These are phyloP conservation scores for Trichopoda pennipes DNA, from an alignment of 2,888 invertebrate genomes.

Conservation along the genomic window DNA sequence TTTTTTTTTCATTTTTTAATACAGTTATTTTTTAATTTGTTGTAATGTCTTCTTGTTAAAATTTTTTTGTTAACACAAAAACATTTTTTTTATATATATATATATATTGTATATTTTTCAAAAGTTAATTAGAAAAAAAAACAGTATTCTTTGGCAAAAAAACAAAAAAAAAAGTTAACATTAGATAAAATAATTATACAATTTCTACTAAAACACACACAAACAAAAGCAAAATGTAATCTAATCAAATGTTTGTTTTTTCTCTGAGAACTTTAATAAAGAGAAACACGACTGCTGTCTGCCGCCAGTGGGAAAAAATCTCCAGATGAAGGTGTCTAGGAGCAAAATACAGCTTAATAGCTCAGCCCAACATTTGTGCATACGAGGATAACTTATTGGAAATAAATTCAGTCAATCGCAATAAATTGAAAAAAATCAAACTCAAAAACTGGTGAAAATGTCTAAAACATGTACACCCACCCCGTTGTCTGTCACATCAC, in stretches of 20 bases:
- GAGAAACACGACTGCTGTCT: conserved; percentile 40
- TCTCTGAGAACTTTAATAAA: conserved; percentile 62
- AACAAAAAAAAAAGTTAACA: conserved; percentile 34
- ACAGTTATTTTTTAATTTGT: conserved; percentile 45
- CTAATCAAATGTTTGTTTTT: conserved; percentile 67
- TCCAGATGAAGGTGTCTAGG: conserved; percentile 4
- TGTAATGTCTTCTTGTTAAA: conserved; percentile 29
- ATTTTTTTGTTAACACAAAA: conserved; percentile 29
- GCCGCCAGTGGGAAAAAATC: conserved; percentile 1
- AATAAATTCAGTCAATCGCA: neutral
- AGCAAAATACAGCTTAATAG: neutral
- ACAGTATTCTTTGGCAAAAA: conserved; percentile 18
- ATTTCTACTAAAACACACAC: conserved; percentile 34
- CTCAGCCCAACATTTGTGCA: neutral
- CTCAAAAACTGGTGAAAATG: neutral
- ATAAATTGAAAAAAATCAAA: too few relatives aligned
- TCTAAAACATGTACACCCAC: neutral
- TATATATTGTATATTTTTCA: conserved; percentile 38
- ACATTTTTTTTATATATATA: conserved; percentile 11
- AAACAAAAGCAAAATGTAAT: conserved; percentile 46
- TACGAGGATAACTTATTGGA: neutral
- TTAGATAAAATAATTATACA: conserved; percentile 40
- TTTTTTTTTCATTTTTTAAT: conserved; percentile 13
- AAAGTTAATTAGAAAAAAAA: conserved; percentile 17
- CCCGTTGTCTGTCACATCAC: neutral